Base-by-base conservation (phyloP, 1,140 invertebrate species). In the Stratiolaelaps scimitus region DNA sequence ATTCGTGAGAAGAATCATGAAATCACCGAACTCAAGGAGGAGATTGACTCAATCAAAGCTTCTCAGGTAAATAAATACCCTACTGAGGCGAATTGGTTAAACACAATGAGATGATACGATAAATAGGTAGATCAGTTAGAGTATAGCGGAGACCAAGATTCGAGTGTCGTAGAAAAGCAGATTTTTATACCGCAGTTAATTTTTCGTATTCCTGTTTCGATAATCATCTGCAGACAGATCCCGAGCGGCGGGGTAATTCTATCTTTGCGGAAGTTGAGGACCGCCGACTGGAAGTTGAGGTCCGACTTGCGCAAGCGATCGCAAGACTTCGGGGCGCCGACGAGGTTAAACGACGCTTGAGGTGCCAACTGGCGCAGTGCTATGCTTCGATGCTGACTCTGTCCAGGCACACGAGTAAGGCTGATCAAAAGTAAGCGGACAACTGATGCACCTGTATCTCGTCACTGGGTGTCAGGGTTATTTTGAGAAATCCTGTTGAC, bases 201-300 rank as follows among this genome's bases (percentile, higher is more conserved):
- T n/a, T n/a, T n/a, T n/a, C n/a, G n/a, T n/a, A n/a, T n/a, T n/a
- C n/a, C n/a, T n/a, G n/a, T n/a, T n/a, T 40, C 34, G 10, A 40
- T 40, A 6, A 40, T 40, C 34, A 20, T 28, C 15, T 15, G 47
- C 20, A 71, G n/a, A 68, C 67, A 4, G 70, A 72, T 48, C 71
- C 71, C 13, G 47, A 43, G 10, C 68, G 66, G 28, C 67, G 70
- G 19, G 71, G 71, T 7, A 72, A 72, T 67, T 72, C 71, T 26
- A 65, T 72, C 28, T 72, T 72, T 69, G 68, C 70, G 6, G 71
- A 72, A 66, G 71, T 72, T 19, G 71, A 72, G 60, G 71, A 72
- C 67, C 68, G 70, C n/a, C 56, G 71, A 19, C 67, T 71, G 23
- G 67, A 69, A 43, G 69, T 69, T 13, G 71, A 72, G 56, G 43